phyloP scores from a whole-genome alignment of 2,888 invertebrate species.

The Adineta ricciae region DNA sequence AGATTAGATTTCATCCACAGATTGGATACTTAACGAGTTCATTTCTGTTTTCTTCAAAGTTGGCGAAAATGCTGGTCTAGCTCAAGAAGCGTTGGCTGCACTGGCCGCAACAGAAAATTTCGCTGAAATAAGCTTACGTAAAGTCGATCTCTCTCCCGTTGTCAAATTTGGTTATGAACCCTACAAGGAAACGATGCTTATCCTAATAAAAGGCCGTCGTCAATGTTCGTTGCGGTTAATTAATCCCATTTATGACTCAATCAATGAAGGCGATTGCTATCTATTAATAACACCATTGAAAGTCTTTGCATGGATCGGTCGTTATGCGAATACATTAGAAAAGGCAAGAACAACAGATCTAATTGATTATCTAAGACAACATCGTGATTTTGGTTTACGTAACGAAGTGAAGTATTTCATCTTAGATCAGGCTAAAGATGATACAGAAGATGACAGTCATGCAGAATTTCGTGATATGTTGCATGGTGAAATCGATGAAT shows the following conservation, averaged over 20 bases:
- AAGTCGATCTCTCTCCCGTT: constrained; percentile 53
- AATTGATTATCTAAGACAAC: constrained; percentile 26
- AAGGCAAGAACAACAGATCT: constrained; percentile 58
- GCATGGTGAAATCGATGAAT: not conserved
- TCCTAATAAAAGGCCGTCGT: constrained; percentile 57
- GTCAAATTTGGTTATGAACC: constrained; percentile 52
- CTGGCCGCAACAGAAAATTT: constrained; percentile 82
- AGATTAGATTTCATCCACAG: no score
- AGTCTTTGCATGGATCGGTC: constrained; percentile 14
- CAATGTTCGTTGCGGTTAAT: constrained; percentile 78
- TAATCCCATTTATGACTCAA: constrained; percentile 63
- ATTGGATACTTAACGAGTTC: no score
- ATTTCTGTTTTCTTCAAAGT: not conserved
- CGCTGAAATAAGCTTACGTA: constrained; percentile 66
- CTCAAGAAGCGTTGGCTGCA: constrained; percentile 71
- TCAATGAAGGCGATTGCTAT: constrained; percentile 70
- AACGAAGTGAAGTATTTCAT: constrained; percentile 14
- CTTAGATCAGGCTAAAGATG: constrained; percentile 10
- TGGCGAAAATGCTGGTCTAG: not conserved
- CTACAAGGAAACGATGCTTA: constrained; percentile 62
- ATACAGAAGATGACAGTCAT: not conserved
- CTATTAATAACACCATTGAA: not conserved
- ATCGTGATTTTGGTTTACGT: constrained; percentile 28
- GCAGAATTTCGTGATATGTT: not conserved
- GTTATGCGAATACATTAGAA: constrained; percentile 69